Percentiles rank a stretch among this genome's conserved stretches.
phyloP scores from a whole-genome alignment of 2,888 invertebrate species.

The Eristalis tenax region DNA sequence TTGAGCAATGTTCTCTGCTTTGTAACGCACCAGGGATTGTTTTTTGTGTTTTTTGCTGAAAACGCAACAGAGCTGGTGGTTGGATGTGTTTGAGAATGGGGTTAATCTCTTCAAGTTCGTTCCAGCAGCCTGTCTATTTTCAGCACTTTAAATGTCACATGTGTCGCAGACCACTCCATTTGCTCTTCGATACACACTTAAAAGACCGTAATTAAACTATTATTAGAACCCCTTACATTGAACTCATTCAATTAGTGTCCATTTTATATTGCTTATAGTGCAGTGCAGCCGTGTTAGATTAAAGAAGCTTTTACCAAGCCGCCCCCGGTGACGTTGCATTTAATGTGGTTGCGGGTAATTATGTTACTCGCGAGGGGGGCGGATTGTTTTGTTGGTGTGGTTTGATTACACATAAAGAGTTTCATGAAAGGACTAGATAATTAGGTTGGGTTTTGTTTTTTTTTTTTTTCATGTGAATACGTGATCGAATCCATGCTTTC shows the following conservation, averaged over 20 bases:
- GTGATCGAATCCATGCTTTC: background rate
- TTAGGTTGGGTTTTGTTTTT: background rate
- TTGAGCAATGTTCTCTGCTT: too few species aligned
- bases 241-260: background rate
- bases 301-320: background rate
- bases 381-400: background rate
- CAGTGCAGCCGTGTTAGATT: background rate
- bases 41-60: too few species aligned
- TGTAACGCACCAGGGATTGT: too few species aligned
- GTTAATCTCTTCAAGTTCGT: background rate
- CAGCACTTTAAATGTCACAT: background rate
- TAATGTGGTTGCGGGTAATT: background rate
- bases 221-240: background rate
- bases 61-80: too few species aligned
- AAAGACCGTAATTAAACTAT: background rate
- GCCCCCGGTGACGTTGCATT: background rate
- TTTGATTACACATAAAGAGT: background rate
- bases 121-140: background rate
- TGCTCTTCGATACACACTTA: background rate
- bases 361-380: background rate
- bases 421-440: background rate
- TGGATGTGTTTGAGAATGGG: background rate
- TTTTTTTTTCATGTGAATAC: background rate
- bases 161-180: background rate
- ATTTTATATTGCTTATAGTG: background rate